A percentile compares a stretch with the other conserved stretches of the same genome.
These are phyloP conservation scores for Etheostoma spectabile DNA, from an alignment of 2,113 vertebrate species.

Conservation along the genomic window DNA sequence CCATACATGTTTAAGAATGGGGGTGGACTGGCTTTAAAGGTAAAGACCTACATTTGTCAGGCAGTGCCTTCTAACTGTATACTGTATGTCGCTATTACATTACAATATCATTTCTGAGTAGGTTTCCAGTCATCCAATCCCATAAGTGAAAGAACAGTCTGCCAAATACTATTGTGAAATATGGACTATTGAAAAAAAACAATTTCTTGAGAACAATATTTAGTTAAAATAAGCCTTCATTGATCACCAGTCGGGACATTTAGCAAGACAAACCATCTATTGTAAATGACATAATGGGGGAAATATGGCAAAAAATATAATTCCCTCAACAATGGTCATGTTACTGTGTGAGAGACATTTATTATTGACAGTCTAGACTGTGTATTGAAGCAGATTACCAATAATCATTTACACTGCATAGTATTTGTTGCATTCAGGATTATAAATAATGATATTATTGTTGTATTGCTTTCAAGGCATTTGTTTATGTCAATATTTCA, in stretches of 20 bases:
- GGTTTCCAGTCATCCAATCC: background rate
- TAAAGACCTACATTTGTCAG: background rate
- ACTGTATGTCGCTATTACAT: background rate
- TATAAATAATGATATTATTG: background rate
- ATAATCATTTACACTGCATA: background rate
- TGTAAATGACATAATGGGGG: background rate
- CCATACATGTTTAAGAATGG: background rate
- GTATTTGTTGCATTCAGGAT: background rate
- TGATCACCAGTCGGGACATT: background rate
- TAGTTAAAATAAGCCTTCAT: too few relatives aligned
- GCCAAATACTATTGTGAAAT: background rate
- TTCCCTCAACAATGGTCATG: background rate
- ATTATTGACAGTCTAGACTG: background rate
- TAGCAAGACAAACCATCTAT: background rate
- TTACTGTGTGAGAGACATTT: background rate
- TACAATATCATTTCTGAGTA: background rate
- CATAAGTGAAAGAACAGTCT: background rate
- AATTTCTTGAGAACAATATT: too few relatives aligned
- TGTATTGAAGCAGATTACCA: background rate
- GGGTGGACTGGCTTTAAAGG: background rate
- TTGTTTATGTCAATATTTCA: background rate
- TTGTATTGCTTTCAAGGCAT: background rate
- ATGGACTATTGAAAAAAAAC: background rate
- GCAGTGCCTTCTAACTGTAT: background rate
- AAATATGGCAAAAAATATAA: background rate